Evolutionary conservation across 2,888 invertebrate genomes (phyloP), one percentile per base, ranked within the genome.

Genomic region (Petrolisthes cinctipes): DNA sequence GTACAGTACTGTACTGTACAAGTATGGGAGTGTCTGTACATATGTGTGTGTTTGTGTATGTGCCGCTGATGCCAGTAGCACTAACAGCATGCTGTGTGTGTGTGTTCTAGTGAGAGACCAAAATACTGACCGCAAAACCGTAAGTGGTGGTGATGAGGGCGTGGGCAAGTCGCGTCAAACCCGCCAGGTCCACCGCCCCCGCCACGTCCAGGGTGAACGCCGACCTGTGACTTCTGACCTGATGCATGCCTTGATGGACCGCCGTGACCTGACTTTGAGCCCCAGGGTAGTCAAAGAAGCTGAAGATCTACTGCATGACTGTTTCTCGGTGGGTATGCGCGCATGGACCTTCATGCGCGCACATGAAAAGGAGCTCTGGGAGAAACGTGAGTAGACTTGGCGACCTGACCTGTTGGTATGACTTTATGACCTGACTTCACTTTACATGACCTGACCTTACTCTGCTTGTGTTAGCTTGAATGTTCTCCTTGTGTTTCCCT

Each of bases 301-400:
- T 0, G 86, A 90, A 23, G 90, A 90, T 37, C 84, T 91, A 14
- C 89, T 91, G 5, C 83, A 86, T 23, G 91, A 91, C 83, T 91
- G 91, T 75, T 90, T 91, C 53, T 76, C 56, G 57, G 91, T 91
- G 61, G 91, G 91, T 23, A 66, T 89, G 61, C 83, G 86, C 17
- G 91, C 91, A 14, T 91, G 91, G 90, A 85, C 79, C 79, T 89
- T 89, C 76, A 86, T 91, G 82, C 82, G 89, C 53, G 73, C 73
- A 14, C 91, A 91, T 75, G 91, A 91, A 76, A 56, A 86, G 83
- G 78, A 88, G 5, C 84, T 91, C 80, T 89, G 83, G 87, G 23
- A 84, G 5, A 66, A 80, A 57, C 75, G 91, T 91, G 87, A 91
- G 91, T 91, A 89, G 78, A 84, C 84, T 11, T 9, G 68, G 23